phyloP scores from a whole-genome alignment of 2,888 invertebrate genomes.

The Cristatella mucedo region DNA sequence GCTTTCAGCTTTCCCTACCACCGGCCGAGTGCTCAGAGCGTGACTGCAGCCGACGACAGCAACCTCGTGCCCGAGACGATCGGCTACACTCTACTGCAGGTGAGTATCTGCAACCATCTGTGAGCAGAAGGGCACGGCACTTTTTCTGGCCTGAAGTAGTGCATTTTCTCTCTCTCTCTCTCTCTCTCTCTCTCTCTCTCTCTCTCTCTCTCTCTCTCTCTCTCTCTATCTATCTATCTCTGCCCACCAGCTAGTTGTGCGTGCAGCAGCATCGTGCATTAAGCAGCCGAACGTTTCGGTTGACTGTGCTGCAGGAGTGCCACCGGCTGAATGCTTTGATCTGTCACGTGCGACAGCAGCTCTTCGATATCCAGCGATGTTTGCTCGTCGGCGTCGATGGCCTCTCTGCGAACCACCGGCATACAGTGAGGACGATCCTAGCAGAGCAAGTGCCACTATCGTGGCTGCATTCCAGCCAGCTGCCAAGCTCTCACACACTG shows the following conservation, averaged over 20 bases:
- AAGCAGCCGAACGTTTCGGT: slow-evolving; percentile 8
- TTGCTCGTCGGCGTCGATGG: slow-evolving; percentile 27
- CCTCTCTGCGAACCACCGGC: slow-evolving; percentile 18
- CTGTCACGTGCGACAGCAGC: slow-evolving; percentile 28
- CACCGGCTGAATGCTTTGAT: slow-evolving; percentile 30
- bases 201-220: not conserved
- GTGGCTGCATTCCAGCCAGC: slow-evolving; percentile 32
- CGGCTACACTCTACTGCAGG: slow-evolving; percentile 31
- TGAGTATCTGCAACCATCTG: no score
- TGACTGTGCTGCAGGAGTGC: slow-evolving; percentile 32
- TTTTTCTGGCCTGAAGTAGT: not conserved
- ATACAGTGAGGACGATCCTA: slow-evolving; percentile 22
- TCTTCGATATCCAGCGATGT: slow-evolving; percentile 21
- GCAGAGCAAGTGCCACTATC: slow-evolving; percentile 29
- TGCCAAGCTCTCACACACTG: slow-evolving; percentile 31
- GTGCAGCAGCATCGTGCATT: slow-evolving; percentile 2
- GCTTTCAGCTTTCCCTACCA: slow-evolving; percentile 32
- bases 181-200: not conserved
- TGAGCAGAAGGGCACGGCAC: no score
- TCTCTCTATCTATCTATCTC: no score
- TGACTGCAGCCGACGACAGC: slow-evolving; percentile 20
- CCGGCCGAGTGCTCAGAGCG: slow-evolving; percentile 26
- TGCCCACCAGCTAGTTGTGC: slow-evolving; percentile 2
- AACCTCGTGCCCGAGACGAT: slow-evolving; percentile 29
- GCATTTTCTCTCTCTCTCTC: slow-evolving; percentile 6